A percentile compares a stretch with the other conserved stretches of the same genome.
Evolutionary conservation across 2,888 invertebrate genomes (phyloP).

Genomic region (Orthonevra nobilis): DNA sequence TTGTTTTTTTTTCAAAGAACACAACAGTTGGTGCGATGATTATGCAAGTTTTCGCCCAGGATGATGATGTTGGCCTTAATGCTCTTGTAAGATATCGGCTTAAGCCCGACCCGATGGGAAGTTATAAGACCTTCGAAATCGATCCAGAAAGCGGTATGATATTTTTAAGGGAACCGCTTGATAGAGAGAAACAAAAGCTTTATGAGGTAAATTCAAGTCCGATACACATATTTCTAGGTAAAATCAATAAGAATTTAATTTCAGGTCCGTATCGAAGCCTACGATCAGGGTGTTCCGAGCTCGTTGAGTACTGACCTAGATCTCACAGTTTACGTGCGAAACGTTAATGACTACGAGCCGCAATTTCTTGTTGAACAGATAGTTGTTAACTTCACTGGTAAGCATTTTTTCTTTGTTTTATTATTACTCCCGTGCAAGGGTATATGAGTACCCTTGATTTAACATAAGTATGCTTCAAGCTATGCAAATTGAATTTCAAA

Average conservation of each 20-base stretch:
- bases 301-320: conserved; percentile 93
- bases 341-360: conserved; percentile 94
- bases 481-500: too few species aligned
- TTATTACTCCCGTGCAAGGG: too few species aligned
- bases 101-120: conserved; percentile 89
- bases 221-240: too few species aligned
- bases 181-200: conserved; percentile 91
- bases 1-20: too few species aligned
- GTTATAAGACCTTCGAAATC: conserved; percentile 90
- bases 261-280: conserved; percentile 93
- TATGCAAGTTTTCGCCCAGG: conserved; percentile 90
- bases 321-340: conserved; percentile 91
- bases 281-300: conserved; percentile 92
- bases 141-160: conserved; percentile 90
- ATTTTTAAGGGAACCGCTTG: conserved; percentile 86
- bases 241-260: conserved; percentile 61
- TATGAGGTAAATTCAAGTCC: too few species aligned
- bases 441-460: too few species aligned
- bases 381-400: conserved; percentile 87
- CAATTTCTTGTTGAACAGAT: conserved; percentile 89
- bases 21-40: conserved; percentile 91
- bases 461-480: too few species aligned
- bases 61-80: conserved; percentile 94
- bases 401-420: too few species aligned
- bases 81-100: conserved; percentile 93